phyloP scores from a whole-genome alignment of 2,797 vertebrate species.

The Galago senegalensis region DNA sequence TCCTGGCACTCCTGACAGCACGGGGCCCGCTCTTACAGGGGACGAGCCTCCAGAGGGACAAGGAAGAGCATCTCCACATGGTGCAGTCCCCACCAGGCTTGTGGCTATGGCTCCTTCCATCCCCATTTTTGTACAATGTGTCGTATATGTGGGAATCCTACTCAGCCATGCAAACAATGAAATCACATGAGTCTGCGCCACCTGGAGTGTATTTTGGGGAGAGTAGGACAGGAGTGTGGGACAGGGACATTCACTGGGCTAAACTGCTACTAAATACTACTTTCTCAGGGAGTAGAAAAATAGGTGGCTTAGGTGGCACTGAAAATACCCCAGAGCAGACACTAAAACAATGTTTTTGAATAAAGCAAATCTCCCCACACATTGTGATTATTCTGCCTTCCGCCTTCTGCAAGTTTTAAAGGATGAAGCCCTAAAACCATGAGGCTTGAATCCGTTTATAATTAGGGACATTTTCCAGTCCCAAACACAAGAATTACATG shows the following conservation, averaged over 20 bases:
- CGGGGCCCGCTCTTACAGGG: background rate
- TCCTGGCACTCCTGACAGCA: background rate
- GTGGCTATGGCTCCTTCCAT: background rate
- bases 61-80: background rate
- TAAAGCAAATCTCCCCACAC: background rate
- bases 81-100: background rate
- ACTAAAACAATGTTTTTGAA: background rate
- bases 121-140: slow-evolving; percentile 10
- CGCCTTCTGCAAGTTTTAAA: slow-evolving; percentile 40
- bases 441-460: slow-evolving; percentile 11
- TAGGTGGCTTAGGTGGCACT: slow-evolving; percentile 14
- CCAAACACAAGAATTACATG: background rate
- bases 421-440: background rate
- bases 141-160: background rate
- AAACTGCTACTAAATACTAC: background rate
- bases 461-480: background rate
- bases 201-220: background rate
- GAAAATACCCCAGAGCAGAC: background rate
- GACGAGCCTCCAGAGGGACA: background rate
- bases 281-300: slow-evolving; percentile 73
- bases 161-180: background rate
- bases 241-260: too few relatives aligned
- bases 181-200: background rate
- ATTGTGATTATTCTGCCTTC: slow-evolving; percentile 1
- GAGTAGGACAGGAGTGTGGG: background rate